Evolutionary conservation across 2,797 vertebrate genomes (phyloP).

Genomic region (Brachyrhaphis roseni): DNA sequence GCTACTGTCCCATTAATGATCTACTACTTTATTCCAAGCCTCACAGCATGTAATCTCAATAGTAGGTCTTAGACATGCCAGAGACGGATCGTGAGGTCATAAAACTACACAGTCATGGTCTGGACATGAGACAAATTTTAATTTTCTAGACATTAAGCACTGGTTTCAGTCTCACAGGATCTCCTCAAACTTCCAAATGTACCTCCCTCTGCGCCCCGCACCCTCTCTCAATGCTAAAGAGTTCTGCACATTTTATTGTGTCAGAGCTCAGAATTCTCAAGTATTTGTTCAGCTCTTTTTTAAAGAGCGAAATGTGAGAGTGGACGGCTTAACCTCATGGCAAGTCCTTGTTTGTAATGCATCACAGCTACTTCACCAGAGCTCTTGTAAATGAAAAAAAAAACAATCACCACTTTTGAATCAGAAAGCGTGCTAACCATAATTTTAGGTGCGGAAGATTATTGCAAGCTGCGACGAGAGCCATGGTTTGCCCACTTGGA

Average conservation of each 20-base stretch:
- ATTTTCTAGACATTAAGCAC: background rate
- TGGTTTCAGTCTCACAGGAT: background rate
- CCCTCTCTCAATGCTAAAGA: background rate
- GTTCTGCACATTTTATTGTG: background rate
- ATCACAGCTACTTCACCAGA: slow-evolving; percentile 12
- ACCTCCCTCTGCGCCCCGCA: background rate
- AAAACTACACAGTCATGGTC: slow-evolving; percentile 8
- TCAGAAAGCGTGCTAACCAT: slow-evolving; percentile 36
- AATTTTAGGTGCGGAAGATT: slow-evolving; percentile 53
- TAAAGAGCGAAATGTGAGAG: background rate
- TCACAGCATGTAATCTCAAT: background rate
- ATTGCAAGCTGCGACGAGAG: slow-evolving; percentile 43
- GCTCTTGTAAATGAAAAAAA: slow-evolving; percentile 26
- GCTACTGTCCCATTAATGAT: background rate
- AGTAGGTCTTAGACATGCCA: background rate
- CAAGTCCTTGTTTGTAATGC: slow-evolving; percentile 12
- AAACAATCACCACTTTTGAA: slow-evolving; percentile 20
- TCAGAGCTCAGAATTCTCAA: background rate
- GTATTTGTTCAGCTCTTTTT: background rate
- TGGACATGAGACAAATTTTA: background rate
- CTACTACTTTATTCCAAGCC: slow-evolving; percentile 5
- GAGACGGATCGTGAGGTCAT: background rate
- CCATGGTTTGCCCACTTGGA: slow-evolving; percentile 44
- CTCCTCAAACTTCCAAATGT: slow-evolving; percentile 3
- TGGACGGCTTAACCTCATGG: background rate